Conservation (phyloP, 2,113 vertebrate species). For the Petaurus breviceps region DNA sequence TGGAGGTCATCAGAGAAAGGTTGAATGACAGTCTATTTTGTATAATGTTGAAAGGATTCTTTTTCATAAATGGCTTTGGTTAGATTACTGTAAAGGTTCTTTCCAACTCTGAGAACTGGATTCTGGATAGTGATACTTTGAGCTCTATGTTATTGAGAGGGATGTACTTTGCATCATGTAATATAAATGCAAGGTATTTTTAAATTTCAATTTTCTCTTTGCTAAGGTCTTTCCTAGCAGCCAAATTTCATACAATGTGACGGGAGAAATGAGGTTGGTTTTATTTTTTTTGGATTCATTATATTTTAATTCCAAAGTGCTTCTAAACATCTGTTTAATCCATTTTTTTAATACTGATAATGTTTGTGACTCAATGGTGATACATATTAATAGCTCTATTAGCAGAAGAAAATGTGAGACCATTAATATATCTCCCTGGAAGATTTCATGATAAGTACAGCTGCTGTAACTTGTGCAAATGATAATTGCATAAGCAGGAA, state of each 20-base stretch:
- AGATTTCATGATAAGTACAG: not conserved
- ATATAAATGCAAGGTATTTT: not conserved
- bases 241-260: too few relatives aligned
- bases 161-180: not conserved
- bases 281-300: not conserved
- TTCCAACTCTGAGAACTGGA: not conserved
- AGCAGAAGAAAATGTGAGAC: not conserved
- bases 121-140: not conserved
- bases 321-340: not conserved
- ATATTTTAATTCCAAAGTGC: not conserved
- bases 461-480: conserved; percentile 1
- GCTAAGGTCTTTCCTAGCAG: not conserved
- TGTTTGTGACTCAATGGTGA: not conserved
- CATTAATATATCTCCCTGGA: not conserved
- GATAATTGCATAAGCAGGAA: conserved; percentile 3
- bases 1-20: too few relatives aligned
- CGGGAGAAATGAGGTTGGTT: not conserved
- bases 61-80: not conserved
- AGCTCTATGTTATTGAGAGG: not conserved
- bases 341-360: not conserved
- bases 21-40: too few relatives aligned
- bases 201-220: not conserved
- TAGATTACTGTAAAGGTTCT: not conserved
- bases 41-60: too few relatives aligned
- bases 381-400: conserved; percentile 11